A percentile compares a stretch with the other conserved stretches of the same genome.
Evolutionary conservation across 2,888 invertebrate species (phyloP).

Genomic region (Drosophila rellima): DNA sequence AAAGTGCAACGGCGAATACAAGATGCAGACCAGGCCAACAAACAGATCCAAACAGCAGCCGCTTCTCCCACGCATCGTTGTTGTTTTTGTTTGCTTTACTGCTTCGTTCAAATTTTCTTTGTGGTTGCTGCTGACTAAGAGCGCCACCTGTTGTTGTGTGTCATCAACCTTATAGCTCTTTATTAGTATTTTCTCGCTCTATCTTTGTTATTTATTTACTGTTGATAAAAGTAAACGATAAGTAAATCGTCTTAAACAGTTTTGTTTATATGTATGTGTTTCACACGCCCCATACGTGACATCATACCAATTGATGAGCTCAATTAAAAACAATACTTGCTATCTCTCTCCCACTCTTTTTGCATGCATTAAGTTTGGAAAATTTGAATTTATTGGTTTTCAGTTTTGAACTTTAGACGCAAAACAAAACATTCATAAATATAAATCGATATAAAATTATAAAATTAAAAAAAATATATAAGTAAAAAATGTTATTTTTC

Average conservation of each 20-base stretch:
- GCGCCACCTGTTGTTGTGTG: constrained; percentile 73
- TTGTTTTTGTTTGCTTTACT: neutral
- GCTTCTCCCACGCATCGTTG: constrained; percentile 43
- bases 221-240: constrained; percentile 63
- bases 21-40: neutral
- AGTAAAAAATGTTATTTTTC: neutral
- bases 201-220: constrained; percentile 10
- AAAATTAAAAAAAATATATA: neutral
- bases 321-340: constrained; percentile 43
- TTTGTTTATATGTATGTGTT: constrained; percentile 5
- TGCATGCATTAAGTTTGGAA: constrained; percentile 17
- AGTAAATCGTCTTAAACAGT: constrained; percentile 25
- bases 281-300: constrained; percentile 59
- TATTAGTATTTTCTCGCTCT: constrained; percentile 7
- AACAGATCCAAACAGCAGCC: constrained; percentile 4
- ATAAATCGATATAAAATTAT: too few species aligned
- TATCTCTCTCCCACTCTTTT: neutral
- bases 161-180: constrained; percentile 38
- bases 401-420: neutral
- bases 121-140: constrained; percentile 59
- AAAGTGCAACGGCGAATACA: constrained; percentile 27
- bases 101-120: neutral
- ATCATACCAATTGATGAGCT: constrained; percentile 63
- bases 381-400: constrained; percentile 7
- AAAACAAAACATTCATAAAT: too few species aligned